phyloP scores from a whole-genome alignment of 2,797 vertebrate genomes.

The Malurus leucopterus region DNA sequence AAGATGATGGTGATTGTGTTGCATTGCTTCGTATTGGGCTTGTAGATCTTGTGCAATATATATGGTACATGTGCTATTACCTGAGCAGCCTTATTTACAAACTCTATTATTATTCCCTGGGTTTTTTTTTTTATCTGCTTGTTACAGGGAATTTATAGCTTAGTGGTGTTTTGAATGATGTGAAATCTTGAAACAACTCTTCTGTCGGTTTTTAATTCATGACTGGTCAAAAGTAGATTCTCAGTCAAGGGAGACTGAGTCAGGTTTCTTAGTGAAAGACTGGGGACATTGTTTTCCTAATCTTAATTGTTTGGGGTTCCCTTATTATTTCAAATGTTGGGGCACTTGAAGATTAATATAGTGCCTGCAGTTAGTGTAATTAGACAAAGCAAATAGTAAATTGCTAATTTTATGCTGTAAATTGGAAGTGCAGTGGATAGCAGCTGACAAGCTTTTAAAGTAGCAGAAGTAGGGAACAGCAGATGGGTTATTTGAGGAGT shows the following conservation, averaged over 20 bases:
- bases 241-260: not conserved
- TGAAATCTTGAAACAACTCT: not conserved
- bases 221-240: not conserved
- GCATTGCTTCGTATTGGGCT: not conserved
- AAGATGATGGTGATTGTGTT: not conserved
- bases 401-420: conserved; percentile 22
- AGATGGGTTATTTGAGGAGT: conserved; percentile 61
- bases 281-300: not conserved
- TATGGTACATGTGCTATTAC: not conserved
- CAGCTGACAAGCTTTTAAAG: conserved; percentile 63
- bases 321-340: not conserved
- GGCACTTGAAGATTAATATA: not conserved
- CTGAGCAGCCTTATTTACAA: not conserved
- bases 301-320: not conserved
- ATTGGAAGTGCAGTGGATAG: conserved; percentile 15
- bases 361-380: conserved; percentile 2
- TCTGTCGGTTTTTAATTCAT: not conserved
- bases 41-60: not conserved
- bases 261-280: conserved; percentile 8
- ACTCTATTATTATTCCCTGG: not conserved
- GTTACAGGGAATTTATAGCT: not conserved
- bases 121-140: not conserved
- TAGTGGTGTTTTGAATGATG: not conserved
- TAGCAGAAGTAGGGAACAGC: conserved; percentile 33
- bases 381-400: conserved; percentile 33